Base-by-base conservation (phyloP, 2,888 invertebrate genomes). In the Phalera bucephala region DNA sequence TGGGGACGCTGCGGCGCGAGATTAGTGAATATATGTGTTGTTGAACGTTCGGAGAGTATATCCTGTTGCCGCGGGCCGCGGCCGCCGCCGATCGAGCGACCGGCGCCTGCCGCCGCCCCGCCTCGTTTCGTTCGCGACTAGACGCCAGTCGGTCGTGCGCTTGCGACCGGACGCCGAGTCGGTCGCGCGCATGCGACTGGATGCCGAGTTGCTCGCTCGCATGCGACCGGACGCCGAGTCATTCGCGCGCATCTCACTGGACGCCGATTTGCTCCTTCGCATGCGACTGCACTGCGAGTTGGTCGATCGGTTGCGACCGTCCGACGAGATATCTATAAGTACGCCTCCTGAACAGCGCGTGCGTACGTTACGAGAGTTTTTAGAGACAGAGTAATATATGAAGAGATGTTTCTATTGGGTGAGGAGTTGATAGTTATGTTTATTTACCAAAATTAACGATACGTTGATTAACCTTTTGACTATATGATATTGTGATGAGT, bases 11-110 rank as follows among this genome's bases (percentile, higher is more conserved):
- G 59, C 55, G 72, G 79, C 70, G 80, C 72, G 83, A 75, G 79
- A 80, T 80, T 86, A 87, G 87, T 87, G 88, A 83, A 86, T 88
- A 87, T 87, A 88, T 83, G 86, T 87, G 85, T 84, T 89, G 89
- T 89, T 89, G 89, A 88, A 88, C 80, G 89, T 88, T 89, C 71
- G 78, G 80, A 87, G 80, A 76, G 75, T 82, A 87, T 63, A 64
- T 78, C 77, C 51, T 57, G 61, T 58, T 58, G 61, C 66, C 68
- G 59, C 64, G 69, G 55, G 56, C 59, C 67, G 17, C 36, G 51
- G 46, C 60, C 55, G 51, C 31, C 53, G 35, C 21, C 15, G 29
- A 15, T 23, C 25, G 17, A 5, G 17, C 17, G 50, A 36, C 49
- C 50, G 41, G 25, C 66, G 65, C 43, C 51, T 53, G 62, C 43